Base-by-base conservation (phyloP, 2,113 vertebrate species). In the Chlamydotis undulata region DNA sequence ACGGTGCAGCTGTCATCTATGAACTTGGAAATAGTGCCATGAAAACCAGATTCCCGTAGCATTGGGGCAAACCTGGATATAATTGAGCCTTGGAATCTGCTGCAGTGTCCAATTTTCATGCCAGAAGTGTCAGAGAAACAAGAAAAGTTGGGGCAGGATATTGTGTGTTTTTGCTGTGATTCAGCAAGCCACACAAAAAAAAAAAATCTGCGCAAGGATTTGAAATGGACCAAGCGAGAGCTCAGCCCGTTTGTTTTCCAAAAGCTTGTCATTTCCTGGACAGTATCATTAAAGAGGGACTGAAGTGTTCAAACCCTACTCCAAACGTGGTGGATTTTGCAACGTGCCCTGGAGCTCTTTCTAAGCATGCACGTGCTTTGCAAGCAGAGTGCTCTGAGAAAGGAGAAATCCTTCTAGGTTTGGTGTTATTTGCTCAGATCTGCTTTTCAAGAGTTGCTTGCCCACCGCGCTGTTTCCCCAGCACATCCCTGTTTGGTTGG, bases 261-360 rank as follows among this genome's bases (percentile, higher is more conserved):
- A 70, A 39, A 81, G 83, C 77, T 95, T 89, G 60, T 78, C 52
- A 71, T 94, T 93, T 94, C 95, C 87, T 94, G 93, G 94, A 82
- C 84, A 84, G 64, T 25, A 6, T 31, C 83, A 63, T 52, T 69
- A 84, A 19, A 70, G 64, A 24, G 65, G 78, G 56, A 55, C 16
- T 75, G 37, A 71, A 75, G 43, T 3, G 15, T 13, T 60, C 79
- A 75, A 83, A 78, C 3, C 64, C 74, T 59, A 3, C 43, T 50
- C 81, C 69, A 37, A 59, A 18, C 1, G 18, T 55, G 69, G 89
- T 5, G 5, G 73, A 6, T 84, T 89, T 91, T 79, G 78, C 85
- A 96, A 80, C 22, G 41, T 33, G 29, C 21, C 75, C 92, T 71
- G 31, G 53, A 64, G 84, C 78, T 78, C 83, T 61, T 69, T 65